These are phyloP conservation scores for Oikopleura dioica DNA, from an alignment of 23 tunicate genomes.

Conservation along the genomic window DNA sequence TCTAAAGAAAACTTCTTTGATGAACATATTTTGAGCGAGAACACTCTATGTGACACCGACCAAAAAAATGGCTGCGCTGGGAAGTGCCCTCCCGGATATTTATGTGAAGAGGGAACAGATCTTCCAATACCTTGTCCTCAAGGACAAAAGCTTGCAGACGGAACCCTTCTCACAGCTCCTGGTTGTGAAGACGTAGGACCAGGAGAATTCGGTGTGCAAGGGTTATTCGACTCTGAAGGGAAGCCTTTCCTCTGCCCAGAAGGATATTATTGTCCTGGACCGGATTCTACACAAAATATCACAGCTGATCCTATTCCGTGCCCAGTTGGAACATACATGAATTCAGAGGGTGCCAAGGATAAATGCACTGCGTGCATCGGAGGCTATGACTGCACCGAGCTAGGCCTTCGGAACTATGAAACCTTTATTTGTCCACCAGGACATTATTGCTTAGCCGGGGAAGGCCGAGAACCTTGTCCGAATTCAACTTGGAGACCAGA, in stretches of 20 bases:
- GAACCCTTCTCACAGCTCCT: too few relatives aligned
- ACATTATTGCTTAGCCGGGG: not conserved
- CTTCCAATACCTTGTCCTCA: too few relatives aligned
- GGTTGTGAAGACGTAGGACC: too few relatives aligned
- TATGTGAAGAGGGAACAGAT: too few relatives aligned
- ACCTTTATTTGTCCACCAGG: conserved; percentile 2
- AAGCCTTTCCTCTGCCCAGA: conserved; percentile 49
- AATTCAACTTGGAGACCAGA: not conserved
- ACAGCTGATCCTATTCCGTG: conserved; percentile 22
- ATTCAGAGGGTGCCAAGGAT: conserved; percentile 33
- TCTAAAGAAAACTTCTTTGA: too few relatives aligned
- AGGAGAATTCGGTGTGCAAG: too few relatives aligned
- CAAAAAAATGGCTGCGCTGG: too few relatives aligned
- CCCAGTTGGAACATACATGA: conserved; percentile 35
- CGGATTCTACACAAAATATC: not conserved
- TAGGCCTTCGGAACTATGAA: not conserved
- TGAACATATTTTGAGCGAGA: too few relatives aligned
- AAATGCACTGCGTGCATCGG: conserved; percentile 71
- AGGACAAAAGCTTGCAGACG: too few relatives aligned
- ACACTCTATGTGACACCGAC: too few relatives aligned
- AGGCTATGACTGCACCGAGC: conserved; percentile 78
- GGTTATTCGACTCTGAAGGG: too few relatives aligned
- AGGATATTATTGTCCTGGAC: conserved; percentile 40
- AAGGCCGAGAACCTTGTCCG: conserved; percentile 9
- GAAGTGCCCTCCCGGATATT: too few relatives aligned